A percentile compares a stretch with the other conserved stretches of the same genome.
These are phyloP conservation scores for Drosophila lacicola DNA, from an alignment of 2,888 invertebrate genomes.

Conservation along the genomic window DNA sequence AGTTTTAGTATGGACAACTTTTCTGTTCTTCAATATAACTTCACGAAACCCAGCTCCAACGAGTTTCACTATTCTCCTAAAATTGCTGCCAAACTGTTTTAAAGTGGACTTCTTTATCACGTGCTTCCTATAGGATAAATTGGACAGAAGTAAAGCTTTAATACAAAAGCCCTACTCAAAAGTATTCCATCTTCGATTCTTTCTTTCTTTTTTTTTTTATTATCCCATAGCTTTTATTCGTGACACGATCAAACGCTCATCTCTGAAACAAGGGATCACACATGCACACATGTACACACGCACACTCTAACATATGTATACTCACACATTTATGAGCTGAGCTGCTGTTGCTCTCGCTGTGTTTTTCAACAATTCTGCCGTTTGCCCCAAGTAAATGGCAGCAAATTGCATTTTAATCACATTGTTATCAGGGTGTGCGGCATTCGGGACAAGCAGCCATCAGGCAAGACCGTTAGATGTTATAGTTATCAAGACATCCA, in stretches of 20 bases:
- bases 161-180: too few relatives aligned
- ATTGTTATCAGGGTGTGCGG: conserved; percentile 61
- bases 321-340: conserved; percentile 2
- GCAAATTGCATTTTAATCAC: conserved; percentile 78
- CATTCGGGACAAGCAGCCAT: conserved; percentile 10
- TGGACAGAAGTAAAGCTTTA: too few relatives aligned
- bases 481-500: conserved; percentile 15
- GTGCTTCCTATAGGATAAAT: too few relatives aligned
- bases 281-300: background rate
- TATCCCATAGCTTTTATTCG: conserved; percentile 1
- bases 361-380: conserved; percentile 47
- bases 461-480: background rate
- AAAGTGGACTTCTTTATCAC: too few relatives aligned
- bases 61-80: too few relatives aligned
- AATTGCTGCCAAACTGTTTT: too few relatives aligned
- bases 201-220: background rate
- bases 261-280: background rate
- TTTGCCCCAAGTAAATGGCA: conserved; percentile 61
- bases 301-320: background rate
- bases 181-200: background rate
- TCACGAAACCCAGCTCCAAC: too few relatives aligned
- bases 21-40: too few relatives aligned
- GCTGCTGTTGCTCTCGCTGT: conserved; percentile 18
- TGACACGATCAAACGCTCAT: conserved; percentile 12
- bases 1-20: too few relatives aligned